Percentiles rank a stretch among this genome's conserved stretches.
Evolutionary conservation across 2,797 vertebrate genomes (phyloP).

Genomic region (Enteromius paludinosus): DNA sequence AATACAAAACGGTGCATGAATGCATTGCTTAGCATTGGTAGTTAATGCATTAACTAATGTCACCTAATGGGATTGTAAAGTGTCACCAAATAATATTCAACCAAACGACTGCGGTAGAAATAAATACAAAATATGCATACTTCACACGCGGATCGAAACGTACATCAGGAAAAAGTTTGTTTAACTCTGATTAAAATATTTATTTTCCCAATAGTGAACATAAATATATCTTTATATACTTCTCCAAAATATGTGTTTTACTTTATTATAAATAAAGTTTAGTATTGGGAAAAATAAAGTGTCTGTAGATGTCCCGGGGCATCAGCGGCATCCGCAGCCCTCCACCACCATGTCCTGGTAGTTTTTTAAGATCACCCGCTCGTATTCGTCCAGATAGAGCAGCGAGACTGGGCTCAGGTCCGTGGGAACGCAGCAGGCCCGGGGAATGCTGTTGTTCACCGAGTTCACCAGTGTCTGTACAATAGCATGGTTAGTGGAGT

Average conservation of each 20-base stretch:
- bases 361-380: conserved; percentile 98
- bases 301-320: conserved; percentile 47
- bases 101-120: conserved; percentile 99
- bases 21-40: background rate
- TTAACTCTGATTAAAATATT: conserved; percentile 99
- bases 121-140: conserved; percentile 99
- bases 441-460: conserved; percentile 96
- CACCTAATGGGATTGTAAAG: background rate
- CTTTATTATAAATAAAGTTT: conserved; percentile 99
- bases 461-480: conserved; percentile 99
- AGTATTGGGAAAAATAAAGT: conserved; percentile 85
- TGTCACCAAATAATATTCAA: conserved; percentile 89
- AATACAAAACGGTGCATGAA: background rate
- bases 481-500: conserved; percentile 98
- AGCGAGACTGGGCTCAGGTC: conserved; percentile 97
- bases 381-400: conserved; percentile 97
- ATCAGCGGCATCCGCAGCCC: conserved; percentile 95
- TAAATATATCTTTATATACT: conserved; percentile 99
- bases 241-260: conserved; percentile 90
- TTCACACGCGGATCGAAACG: conserved; percentile 93
- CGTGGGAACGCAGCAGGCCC: conserved; percentile 98
- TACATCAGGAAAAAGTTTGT: conserved; percentile 98
- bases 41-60: background rate
- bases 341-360: conserved; percentile 99
- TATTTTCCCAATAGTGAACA: conserved; percentile 98